Evolutionary conservation across 1,140 invertebrate genomes (phyloP), one percentile per base, ranked within the genome.

Genomic region (Macrobrachium nipponense): DNA sequence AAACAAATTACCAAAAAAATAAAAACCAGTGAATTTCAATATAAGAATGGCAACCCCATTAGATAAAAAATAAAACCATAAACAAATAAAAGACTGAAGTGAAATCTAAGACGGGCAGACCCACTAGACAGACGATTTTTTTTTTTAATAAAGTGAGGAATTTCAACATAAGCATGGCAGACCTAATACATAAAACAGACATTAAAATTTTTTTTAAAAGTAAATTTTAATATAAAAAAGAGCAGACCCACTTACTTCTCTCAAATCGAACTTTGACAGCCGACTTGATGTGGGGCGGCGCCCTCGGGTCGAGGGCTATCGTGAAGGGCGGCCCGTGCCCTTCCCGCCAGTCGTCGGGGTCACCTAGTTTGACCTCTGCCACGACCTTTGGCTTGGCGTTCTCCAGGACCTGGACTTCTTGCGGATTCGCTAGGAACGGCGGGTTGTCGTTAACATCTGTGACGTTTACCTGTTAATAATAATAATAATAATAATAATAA

Each of bases 291-390:
- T 70, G 68, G 15, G 68, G 68, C 20, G 68, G 68, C 3, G 68
- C 68, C 5, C 68, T 23, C 5, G 68, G 68, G 20, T 70, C 68
- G 5, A 70, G 20, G 68, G 15, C 23, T 23, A 70, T 70, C n/a
- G 68, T 23, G 68, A 70, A 70, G 20, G 68, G 68, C 5, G 68
- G 68, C 5, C 68, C 68, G 68, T 70, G 68, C 27, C 68, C 68
- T 70, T 70, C 23, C 20, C 68, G 27, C 68, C 68, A 70, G 68
- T 70, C 36, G 68, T 70, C 20, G 68, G 68, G 68, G 68, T 70
- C 68, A 27, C 68, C 68, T 5, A 70, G n/a, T 7, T 70, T 70
- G 68, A 70, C 68, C 68, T 43, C 23, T 8, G 68, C 68, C 14
- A 70, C 68, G 68, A 70, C 68, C 68, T 70, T 17, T 20, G 68